These are phyloP conservation scores for Drosophila grimshawi DNA, from an alignment of 1,140 invertebrate genomes.

Conservation along the genomic window DNA sequence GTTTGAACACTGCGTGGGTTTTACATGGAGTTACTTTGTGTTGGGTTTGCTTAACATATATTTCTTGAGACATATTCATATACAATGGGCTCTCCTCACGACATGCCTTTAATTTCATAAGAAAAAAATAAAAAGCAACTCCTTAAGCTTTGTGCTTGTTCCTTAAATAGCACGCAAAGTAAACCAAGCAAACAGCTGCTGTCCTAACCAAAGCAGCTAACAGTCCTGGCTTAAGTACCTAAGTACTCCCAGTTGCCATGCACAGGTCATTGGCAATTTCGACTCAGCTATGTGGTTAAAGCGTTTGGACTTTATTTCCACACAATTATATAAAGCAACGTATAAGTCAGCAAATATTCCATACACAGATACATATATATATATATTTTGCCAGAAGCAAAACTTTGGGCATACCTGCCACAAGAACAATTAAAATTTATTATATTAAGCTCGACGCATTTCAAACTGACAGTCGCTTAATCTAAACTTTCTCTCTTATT, in stretches of 20 bases:
- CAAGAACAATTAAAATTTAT: neutral
- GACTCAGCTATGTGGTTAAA: constrained; percentile 52
- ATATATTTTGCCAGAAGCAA: too few relatives aligned
- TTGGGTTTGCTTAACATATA: too few relatives aligned
- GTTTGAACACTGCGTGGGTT: too few relatives aligned
- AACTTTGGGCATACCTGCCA: neutral
- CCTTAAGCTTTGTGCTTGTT: neutral
- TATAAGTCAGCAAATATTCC: constrained; percentile 27
- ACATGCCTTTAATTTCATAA: too few relatives aligned
- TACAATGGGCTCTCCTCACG: too few relatives aligned
- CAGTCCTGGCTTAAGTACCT: constrained; percentile 1
- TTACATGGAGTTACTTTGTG: neutral
- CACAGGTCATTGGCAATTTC: constrained; percentile 23
- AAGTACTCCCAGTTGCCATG: neutral
- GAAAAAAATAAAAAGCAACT: too few relatives aligned
- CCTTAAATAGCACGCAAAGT: neutral
- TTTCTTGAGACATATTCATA: too few relatives aligned
- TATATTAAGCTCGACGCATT: neutral
- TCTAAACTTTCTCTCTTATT: neutral
- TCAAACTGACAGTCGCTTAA: neutral
- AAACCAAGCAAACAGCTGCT: neutral
- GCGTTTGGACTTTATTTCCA: constrained; percentile 72
- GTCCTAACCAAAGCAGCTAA: neutral
- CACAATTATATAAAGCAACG: constrained; percentile 68
- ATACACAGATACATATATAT: too few relatives aligned